Base-by-base conservation (phyloP, 2,888 invertebrate genomes). In the Anticlea derivata region DNA sequence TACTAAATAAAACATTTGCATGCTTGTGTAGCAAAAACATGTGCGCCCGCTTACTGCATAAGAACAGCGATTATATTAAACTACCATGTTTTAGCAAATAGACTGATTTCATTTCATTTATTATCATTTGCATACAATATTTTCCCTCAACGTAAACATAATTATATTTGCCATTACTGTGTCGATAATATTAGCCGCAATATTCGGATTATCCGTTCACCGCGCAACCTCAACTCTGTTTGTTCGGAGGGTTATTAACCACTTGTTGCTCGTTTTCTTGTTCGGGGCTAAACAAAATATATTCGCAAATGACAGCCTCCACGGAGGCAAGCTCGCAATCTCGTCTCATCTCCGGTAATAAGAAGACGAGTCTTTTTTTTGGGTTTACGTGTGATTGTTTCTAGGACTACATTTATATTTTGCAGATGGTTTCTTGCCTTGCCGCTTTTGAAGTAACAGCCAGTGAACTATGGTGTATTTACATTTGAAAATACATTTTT, bases 261-360 rank as follows among this genome's bases (percentile, higher is more conserved):
- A 51, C 51, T 47, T 51, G 51, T 51, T 51, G 43, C 49, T 20
- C 8, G 38, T 38, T 12, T 7, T 7, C 24, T 22, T n/a, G n/a
- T n/a, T n/a, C 5, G 27, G 10, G 17, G 17, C 6, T 24, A 1
- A 7, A 7, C 10, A 39, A 8, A 39, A 17, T 27, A 22, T 40
- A 30, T 22, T 22, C 40, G n/a, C 6, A 23, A 24, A 31, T 24
- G 31, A 12, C 8, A 8, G n/a, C 12, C n/a, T 11, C 11, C 11
- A 3, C 29, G 1, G 29, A 11, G 11, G 29, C 29, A 30, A 5
- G 11, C n/a, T n/a, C 35, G 24, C 24, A 6, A 12, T 30, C 7
- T 10, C 4, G 26, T 6, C 30, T 40, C 31, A 31, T 31, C 31
- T 31, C 13, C 13, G 31, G 31, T 13, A n/a, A 13, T 13, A 11